Percentiles rank a stretch among this genome's conserved stretches.
Conservation (phyloP, 2,888 invertebrate species). For the Trissolcus japonicus region DNA sequence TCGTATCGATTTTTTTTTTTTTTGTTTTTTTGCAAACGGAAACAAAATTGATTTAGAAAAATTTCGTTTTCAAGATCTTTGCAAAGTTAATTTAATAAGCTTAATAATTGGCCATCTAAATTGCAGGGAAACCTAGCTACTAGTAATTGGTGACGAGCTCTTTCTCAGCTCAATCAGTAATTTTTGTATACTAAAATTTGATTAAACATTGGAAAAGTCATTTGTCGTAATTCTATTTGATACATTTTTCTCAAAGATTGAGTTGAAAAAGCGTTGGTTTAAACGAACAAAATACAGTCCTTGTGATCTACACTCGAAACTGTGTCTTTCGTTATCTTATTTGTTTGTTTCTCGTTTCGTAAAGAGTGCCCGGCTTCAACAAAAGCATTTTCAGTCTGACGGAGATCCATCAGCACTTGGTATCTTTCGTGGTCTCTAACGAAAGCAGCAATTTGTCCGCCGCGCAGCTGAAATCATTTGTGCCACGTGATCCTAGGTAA, state of each 20-base stretch:
- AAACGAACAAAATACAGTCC: neutral
- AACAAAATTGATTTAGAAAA: too few species aligned
- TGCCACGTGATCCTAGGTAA: constrained; percentile 68
- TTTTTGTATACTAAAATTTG: constrained; percentile 3
- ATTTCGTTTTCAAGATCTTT: too few species aligned
- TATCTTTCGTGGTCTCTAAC: constrained; percentile 68
- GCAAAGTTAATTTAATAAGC: too few species aligned
- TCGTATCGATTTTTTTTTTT: neutral
- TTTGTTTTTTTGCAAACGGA: too few species aligned
- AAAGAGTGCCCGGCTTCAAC: constrained; percentile 48
- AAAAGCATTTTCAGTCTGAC: constrained; percentile 66
- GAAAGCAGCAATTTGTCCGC: constrained; percentile 65
- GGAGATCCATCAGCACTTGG: constrained; percentile 67
- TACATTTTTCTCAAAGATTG: neutral
- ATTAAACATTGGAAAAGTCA: constrained; percentile 5
- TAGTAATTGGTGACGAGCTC: neutral
- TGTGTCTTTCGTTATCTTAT: constrained; percentile 34
- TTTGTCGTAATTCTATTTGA: neutral
- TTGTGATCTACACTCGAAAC: neutral
- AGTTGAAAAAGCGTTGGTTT: neutral
- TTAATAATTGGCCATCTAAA: neutral
- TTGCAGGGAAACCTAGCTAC: constrained; percentile 16
- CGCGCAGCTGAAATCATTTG: constrained; percentile 68
- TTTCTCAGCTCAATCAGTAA: constrained; percentile 15
- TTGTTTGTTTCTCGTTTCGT: constrained; percentile 37